Base-by-base conservation (phyloP, 1,140 invertebrate genomes). In the Drosophila murphyi region DNA sequence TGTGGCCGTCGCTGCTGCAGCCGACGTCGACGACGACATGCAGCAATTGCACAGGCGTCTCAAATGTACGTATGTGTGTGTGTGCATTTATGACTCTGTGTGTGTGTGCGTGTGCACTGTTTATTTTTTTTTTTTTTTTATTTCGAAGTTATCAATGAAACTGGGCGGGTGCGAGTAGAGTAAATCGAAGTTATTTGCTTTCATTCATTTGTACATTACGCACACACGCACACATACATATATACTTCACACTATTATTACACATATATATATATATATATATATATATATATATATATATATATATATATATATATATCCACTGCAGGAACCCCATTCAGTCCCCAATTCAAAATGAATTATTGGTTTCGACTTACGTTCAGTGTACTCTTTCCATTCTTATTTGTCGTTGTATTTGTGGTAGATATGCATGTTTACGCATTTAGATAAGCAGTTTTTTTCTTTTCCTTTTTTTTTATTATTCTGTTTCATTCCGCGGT, bases 61-160 rank as follows among this genome's bases (percentile, higher is more conserved):
- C 39, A 39, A 34, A 35, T 41, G 20, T 48, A 5, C 28, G 50
- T 39, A 47, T 62, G 29, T 57, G 12, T 41, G 20, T 43, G 48
- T 3, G 7, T 41, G 39, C n/a, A 3, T n/a, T 8, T 43, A 4
- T 34, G 60, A 3, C 12, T 39, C 31, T 41, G 47, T 35, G 35
- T 51, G 50, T 51, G 31, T 52, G 37, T 72, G 50, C 67, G 34
- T 45, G 4, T 74, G 55, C 50, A 48, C 10, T 63, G 41, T 51
- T 78, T 78, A 76, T 74, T 85, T 85, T 69, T 74, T 85, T n/a
- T n/a, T n/a, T 85, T 79, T 85, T 79, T 51, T 63, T 56, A 61
- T 77, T 77, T 76, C 51, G 41, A 85, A 85, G 69, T 85, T 85
- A 85, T 85, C 81, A 85, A 85, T 85, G 81, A 85, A 85, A 71